Evolutionary conservation across 2,888 invertebrate species (phyloP).

Genomic region (Amiota mariae): DNA sequence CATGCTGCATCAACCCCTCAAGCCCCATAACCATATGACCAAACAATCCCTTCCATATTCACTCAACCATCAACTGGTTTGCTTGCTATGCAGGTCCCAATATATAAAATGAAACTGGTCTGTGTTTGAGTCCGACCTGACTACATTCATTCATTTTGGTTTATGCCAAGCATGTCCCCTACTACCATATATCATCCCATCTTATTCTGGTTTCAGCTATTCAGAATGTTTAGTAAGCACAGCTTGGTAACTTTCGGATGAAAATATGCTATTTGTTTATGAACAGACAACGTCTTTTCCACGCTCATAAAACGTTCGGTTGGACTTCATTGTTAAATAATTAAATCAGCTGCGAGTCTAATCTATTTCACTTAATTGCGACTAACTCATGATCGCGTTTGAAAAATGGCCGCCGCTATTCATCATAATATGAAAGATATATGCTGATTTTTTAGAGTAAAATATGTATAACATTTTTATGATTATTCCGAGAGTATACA

Average conservation of each 20-base stretch:
- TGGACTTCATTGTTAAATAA: conserved; percentile 70
- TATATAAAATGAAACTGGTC: background rate
- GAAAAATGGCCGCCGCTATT: conserved; percentile 38
- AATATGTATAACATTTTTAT: too few species aligned
- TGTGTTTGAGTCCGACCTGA: background rate
- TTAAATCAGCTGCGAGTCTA: conserved; percentile 71
- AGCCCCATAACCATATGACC: background rate
- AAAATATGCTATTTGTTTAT: conserved; percentile 36
- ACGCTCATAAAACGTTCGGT: conserved; percentile 48
- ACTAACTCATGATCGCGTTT: conserved; percentile 44
- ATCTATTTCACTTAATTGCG: conserved; percentile 71
- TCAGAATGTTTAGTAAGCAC: too few species aligned
- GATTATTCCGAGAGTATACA: too few species aligned
- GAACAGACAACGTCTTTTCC: conserved; percentile 26
- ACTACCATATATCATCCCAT: too few species aligned
- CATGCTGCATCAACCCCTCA: conserved; percentile 49
- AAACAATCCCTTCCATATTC: background rate
- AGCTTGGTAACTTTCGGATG: background rate
- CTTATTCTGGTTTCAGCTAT: too few species aligned
- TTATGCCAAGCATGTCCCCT: too few species aligned
- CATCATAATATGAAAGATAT: too few species aligned
- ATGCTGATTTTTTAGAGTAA: too few species aligned
- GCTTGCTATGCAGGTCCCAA: background rate
- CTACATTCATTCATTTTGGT: background rate
- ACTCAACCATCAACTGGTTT: background rate